Evolutionary conservation across 2,888 invertebrate species (phyloP).

Genomic region (Dione vanillae): DNA sequence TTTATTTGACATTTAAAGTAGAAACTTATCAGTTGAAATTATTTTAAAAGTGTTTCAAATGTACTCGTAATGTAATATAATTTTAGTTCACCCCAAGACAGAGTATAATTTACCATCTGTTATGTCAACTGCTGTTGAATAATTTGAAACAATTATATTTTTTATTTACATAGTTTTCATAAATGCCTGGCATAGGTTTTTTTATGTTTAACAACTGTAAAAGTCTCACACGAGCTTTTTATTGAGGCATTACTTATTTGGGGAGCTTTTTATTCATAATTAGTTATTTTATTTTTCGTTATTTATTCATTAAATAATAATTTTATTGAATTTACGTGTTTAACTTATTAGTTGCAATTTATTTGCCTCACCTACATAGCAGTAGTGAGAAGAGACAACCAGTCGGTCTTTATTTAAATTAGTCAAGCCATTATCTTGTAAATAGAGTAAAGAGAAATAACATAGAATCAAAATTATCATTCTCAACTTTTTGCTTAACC

Average conservation of each 20-base stretch:
- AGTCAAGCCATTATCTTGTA: no score
- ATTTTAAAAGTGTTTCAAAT: slow-evolving; percentile 12
- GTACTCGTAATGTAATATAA: slow-evolving; percentile 1
- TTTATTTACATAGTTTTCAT: slow-evolving; percentile 10
- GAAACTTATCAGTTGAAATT: background rate
- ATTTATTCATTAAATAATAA: no score
- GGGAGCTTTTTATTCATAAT: no score
- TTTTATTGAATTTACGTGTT: no score
- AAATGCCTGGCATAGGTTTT: background rate
- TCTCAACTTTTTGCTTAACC: no score
- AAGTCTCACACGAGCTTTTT: background rate
- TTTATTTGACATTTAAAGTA: slow-evolving; percentile 1
- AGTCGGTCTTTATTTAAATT: no score
- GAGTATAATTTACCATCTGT: slow-evolving; percentile 33
- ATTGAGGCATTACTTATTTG: background rate
- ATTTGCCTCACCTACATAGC: no score
- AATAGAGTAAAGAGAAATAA: no score
- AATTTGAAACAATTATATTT: slow-evolving; percentile 23
- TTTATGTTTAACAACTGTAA: background rate
- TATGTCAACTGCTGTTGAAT: slow-evolving; percentile 26
- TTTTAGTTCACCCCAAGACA: slow-evolving; percentile 51
- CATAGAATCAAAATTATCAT: no score
- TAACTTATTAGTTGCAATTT: no score
- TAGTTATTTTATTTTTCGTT: no score
- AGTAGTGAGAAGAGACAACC: no score